Base-by-base conservation (phyloP, 2,797 vertebrate species). In the Falco peregrinus region DNA sequence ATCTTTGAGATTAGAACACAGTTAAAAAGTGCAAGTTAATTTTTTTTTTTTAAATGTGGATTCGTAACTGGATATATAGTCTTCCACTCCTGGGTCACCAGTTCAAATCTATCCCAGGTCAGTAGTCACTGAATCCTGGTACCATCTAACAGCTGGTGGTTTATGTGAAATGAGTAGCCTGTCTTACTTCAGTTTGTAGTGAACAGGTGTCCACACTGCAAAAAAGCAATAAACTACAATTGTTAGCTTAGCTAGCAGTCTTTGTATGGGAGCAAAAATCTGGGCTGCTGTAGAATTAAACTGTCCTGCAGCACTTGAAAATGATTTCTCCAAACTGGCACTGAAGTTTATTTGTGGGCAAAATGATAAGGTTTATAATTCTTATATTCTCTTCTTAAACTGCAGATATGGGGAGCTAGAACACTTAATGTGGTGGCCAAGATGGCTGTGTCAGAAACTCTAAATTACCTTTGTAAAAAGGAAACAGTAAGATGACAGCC, bases 141-240 rank as follows among this genome's bases (percentile, higher is more conserved):
- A 91, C 86, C 84, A 74, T 85, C 86, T 77, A 96, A 96, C 95
- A 97, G 96, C 96, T 96, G 96, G 91, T 93, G 95, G 83, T 95
- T 97, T 97, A 93, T 96, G 90, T 96, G 96, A 97, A 95, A 97
- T 68, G 88, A 94, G 96, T 96, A 96, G 95, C 91, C 89, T 90
- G 84, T 86, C 91, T 91, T 93, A 67, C 88, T 96, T 95, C 95
- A 83, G 85, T 96, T 93, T 92, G 94, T 95, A 63, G 65, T 8
- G 95, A 97, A 96, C 95, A 97, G 96, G 93, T 97, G 97, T 95
- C 87, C 89, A 76, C 26, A 17, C 60, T 73, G 85, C 86, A 87
- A 78, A 89, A 94, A 95, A 92, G 35, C 78, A 39, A 39, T 39
- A 39, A 39, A 54, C 84, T 94, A 37, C 92, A 93, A 97, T 97